Conservation (phyloP, 2,113 vertebrate species). For the Pontoporia blainvillei region DNA sequence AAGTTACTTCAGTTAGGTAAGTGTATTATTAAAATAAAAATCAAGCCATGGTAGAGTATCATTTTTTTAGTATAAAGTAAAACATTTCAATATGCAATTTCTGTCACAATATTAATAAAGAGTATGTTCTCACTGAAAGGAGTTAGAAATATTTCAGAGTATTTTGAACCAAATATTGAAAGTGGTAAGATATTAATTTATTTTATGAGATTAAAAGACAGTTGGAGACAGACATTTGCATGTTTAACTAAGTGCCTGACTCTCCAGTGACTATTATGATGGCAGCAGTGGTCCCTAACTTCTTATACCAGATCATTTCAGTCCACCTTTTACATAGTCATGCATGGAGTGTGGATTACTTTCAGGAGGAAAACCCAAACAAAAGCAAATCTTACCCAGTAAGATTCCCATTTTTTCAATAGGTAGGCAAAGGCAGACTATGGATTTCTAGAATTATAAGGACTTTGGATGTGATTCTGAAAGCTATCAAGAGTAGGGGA, state of each 20-base stretch:
- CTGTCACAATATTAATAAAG: background rate
- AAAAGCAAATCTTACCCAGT: background rate
- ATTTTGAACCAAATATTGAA: background rate
- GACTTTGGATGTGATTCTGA: background rate
- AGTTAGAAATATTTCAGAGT: background rate
- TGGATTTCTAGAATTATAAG: background rate
- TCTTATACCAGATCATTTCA: background rate
- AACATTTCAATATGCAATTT: background rate
- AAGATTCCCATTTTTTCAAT: background rate
- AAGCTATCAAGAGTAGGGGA: background rate
- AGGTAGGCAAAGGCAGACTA: background rate
- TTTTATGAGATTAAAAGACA: background rate
- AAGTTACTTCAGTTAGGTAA: background rate
- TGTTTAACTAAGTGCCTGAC: background rate
- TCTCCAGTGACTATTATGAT: background rate
- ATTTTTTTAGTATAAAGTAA: background rate
- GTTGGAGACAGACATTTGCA: background rate
- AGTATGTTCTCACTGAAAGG: background rate
- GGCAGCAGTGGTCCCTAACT: background rate
- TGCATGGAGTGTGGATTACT: background rate
- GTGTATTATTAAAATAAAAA: background rate
- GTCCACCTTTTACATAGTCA: background rate
- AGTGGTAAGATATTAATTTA: background rate
- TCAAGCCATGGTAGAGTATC: background rate
- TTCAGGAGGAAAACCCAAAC: too few relatives aligned